Evolutionary conservation across 92 coral and sea anemone species (phyloP).

Genomic region (Phenganax marumi): DNA sequence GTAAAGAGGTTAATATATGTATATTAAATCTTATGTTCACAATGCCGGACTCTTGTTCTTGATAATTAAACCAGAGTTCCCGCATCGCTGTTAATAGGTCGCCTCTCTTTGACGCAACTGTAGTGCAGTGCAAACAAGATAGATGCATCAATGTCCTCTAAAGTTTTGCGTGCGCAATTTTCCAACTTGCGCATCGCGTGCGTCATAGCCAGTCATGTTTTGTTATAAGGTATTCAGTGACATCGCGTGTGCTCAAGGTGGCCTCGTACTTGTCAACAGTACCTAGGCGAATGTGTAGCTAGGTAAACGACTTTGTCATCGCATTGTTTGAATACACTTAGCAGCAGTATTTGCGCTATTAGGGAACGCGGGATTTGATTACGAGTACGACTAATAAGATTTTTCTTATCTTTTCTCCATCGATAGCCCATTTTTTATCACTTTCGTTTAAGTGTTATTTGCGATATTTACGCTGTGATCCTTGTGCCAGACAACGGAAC

Average conservation of each 20-base stretch:
- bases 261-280: conserved; percentile 23
- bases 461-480: too few species aligned
- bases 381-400: neutral
- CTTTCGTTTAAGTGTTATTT: too few species aligned
- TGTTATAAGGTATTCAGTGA: neutral
- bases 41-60: neutral
- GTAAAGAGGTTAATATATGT: too few species aligned
- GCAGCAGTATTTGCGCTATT: conserved; percentile 8
- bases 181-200: neutral
- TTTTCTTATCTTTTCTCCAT: too few species aligned
- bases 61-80: neutral
- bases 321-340: conserved; percentile 23
- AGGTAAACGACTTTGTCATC: conserved; percentile 39
- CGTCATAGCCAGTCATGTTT: neutral
- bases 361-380: neutral
- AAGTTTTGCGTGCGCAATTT: neutral
- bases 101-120: neutral
- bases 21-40: neutral
- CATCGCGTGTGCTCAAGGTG: conserved; percentile 13
- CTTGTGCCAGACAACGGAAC: too few species aligned
- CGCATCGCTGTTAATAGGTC: conserved; percentile 9
- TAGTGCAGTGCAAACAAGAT: neutral
- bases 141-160: neutral
- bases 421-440: too few species aligned
- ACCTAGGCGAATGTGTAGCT: neutral